phyloP scores from a whole-genome alignment of 2,888 invertebrate genomes.

The Dryococelus australis region DNA sequence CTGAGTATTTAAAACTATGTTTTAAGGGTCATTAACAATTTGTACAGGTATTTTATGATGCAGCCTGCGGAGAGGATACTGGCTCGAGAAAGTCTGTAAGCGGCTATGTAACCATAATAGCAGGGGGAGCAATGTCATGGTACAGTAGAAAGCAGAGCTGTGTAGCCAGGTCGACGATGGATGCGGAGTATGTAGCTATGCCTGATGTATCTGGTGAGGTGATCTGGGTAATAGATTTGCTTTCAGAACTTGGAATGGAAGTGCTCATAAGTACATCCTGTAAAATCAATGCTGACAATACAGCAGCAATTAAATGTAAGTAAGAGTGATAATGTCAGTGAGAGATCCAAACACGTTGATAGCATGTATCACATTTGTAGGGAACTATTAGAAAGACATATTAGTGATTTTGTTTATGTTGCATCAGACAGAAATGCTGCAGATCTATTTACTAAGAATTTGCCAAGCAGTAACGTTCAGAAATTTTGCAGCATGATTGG shows the following conservation, averaged over 20 bases:
- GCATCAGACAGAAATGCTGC: too few relatives aligned
- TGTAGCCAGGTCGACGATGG: too few relatives aligned
- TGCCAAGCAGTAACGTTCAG: background rate
- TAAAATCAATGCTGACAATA: constrained; percentile 21
- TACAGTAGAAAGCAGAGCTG: constrained; percentile 52
- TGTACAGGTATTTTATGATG: constrained; percentile 30
- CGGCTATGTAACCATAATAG: constrained; percentile 24
- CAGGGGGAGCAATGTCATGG: constrained; percentile 49
- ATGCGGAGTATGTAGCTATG: constrained; percentile 52
- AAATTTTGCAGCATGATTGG: too few relatives aligned
- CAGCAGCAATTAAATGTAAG: constrained; percentile 28
- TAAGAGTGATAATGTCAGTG: constrained; percentile 8
- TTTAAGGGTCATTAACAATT: background rate
- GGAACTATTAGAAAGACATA: too few relatives aligned
- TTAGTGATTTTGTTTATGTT: too few relatives aligned
- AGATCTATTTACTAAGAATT: too few relatives aligned
- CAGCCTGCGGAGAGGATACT: constrained; percentile 8
- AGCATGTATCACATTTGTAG: constrained; percentile 1
- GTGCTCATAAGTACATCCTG: background rate
- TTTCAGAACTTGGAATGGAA: too few relatives aligned
- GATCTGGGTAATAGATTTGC: constrained; percentile 42
- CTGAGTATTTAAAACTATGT: background rate
- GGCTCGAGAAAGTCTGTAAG: constrained; percentile 22
- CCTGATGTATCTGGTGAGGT: constrained; percentile 50
- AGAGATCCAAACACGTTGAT: constrained; percentile 24